phyloP scores from a whole-genome alignment of 2,797 vertebrate genomes.

The Remorina albescens region DNA sequence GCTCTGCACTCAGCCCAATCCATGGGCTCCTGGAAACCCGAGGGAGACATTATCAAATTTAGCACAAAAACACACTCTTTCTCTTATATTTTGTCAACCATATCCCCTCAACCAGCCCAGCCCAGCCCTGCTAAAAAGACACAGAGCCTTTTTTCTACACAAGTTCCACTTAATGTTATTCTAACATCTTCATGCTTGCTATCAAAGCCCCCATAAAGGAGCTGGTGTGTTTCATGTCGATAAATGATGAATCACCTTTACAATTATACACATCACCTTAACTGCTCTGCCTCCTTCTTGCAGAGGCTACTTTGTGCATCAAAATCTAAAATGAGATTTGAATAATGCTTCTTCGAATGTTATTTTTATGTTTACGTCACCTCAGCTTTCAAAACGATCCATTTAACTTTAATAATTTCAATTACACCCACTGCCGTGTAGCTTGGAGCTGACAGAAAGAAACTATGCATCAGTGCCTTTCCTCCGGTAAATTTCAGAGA shows the following conservation, averaged over 20 bases:
- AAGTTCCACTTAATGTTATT: slow-evolving; percentile 46
- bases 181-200: neutral
- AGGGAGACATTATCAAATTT: slow-evolving; percentile 79
- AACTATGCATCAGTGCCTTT: slow-evolving; percentile 53
- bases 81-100: slow-evolving; percentile 74
- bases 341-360: neutral
- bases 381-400: neutral
- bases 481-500: slow-evolving; percentile 66
- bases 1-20: slow-evolving; percentile 62
- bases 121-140: slow-evolving; percentile 25
- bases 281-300: neutral
- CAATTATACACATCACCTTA: neutral
- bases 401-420: slow-evolving; percentile 2
- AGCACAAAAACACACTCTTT: slow-evolving; percentile 78
- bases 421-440: neutral
- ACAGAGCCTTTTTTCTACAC: slow-evolving; percentile 44
- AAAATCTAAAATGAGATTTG: neutral
- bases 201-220: neutral
- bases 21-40: slow-evolving; percentile 70
- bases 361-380: neutral
- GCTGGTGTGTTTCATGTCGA: slow-evolving; percentile 5
- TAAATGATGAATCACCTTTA: slow-evolving; percentile 13
- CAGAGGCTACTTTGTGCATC: slow-evolving; percentile 5
- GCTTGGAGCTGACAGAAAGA: slow-evolving; percentile 41
- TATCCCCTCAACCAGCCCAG: slow-evolving; percentile 38